phyloP scores from a whole-genome alignment of 2,113 vertebrate species.

The Psammodynastes pulverulentus region DNA sequence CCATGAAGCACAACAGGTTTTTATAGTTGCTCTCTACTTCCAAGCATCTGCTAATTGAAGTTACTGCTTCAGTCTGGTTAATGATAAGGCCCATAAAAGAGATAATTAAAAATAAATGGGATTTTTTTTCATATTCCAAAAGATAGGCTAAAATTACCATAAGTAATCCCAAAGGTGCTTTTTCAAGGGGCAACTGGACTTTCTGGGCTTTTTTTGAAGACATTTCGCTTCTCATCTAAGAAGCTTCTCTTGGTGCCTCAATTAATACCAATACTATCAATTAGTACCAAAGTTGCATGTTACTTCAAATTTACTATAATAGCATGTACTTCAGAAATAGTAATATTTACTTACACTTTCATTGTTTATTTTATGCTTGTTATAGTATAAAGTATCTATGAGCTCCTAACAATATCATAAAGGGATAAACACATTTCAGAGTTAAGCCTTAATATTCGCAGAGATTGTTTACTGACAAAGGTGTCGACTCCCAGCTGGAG shows the following conservation, averaged over 20 bases:
- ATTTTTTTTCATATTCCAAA: background rate
- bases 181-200: too few relatives aligned
- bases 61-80: background rate
- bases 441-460: background rate
- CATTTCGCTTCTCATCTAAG: too few relatives aligned
- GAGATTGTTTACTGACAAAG: background rate
- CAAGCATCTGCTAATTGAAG: background rate
- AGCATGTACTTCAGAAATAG: background rate
- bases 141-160: background rate
- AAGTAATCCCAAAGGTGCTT: too few relatives aligned
- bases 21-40: background rate
- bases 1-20: background rate
- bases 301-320: background rate
- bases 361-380: background rate
- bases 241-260: background rate
- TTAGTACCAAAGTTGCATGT: background rate
- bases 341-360: background rate
- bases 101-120: background rate
- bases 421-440: background rate
- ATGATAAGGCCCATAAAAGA: background rate
- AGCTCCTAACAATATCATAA: background rate
- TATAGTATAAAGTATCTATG: background rate
- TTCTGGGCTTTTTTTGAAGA: too few relatives aligned
- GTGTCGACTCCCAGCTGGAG: background rate
- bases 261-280: background rate